Evolutionary conservation across 1,140 invertebrate genomes (phyloP).

Genomic region (Colletes latitarsis): DNA sequence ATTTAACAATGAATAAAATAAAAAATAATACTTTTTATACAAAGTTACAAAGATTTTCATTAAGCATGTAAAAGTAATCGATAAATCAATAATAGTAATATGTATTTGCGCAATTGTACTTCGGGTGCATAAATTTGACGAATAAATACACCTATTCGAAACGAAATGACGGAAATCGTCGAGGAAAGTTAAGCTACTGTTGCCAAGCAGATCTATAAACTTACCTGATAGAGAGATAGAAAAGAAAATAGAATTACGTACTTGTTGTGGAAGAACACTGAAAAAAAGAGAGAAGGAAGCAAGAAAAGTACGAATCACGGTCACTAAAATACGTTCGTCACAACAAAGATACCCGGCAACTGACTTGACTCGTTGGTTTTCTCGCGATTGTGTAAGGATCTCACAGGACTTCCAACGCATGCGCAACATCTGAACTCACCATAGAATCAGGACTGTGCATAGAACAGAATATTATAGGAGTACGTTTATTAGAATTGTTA

Average conservation of each 20-base stretch:
- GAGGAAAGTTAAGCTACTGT: constrained; percentile 2
- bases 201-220: constrained; percentile 14
- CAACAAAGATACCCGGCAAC: constrained; percentile 43
- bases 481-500: not conserved
- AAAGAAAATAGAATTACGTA: not conserved
- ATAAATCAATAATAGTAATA: not conserved
- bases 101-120: not conserved
- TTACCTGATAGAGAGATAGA: not conserved
- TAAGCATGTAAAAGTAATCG: not conserved
- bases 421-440: constrained; percentile 25
- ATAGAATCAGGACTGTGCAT: constrained; percentile 22
- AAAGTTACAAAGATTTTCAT: not conserved
- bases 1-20: not conserved
- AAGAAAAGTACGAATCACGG: constrained; percentile 26
- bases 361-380: constrained; percentile 40
- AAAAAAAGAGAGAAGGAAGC: not conserved
- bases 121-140: not conserved
- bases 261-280: not conserved
- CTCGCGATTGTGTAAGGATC: constrained; percentile 38
- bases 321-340: constrained; percentile 40
- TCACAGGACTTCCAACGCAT: constrained; percentile 34
- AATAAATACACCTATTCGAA: not conserved
- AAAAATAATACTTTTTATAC: not conserved
- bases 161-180: not conserved
- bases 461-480: not conserved